Percentiles rank a stretch among this genome's conserved stretches.
Evolutionary conservation across 2,113 vertebrate genomes (phyloP).

Genomic region (Pelmatolapia mariae): DNA sequence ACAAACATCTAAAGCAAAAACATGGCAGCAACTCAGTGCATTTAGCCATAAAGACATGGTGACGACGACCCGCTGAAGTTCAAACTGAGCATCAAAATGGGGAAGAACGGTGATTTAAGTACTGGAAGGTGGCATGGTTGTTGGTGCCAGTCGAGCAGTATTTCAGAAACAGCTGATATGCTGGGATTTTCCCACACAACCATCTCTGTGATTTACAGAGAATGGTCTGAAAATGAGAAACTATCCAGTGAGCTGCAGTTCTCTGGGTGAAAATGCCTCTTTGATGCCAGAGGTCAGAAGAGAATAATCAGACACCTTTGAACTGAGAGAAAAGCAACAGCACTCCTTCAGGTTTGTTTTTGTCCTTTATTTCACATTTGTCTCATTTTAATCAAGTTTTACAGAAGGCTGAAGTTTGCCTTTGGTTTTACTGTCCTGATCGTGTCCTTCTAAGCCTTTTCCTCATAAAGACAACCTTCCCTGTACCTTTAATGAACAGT

Average conservation of each 20-base stretch:
- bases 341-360: background rate
- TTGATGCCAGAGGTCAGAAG: background rate
- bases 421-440: background rate
- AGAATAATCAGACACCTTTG: background rate
- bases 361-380: background rate
- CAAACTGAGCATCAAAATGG: background rate
- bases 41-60: background rate
- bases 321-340: background rate
- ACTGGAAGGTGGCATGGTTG: background rate
- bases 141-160: background rate
- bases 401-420: rapidly evolving
- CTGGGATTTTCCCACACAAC: background rate
- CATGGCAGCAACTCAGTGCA: rapidly evolving
- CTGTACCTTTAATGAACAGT: background rate
- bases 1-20: background rate
- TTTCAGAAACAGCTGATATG: background rate
- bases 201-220: background rate
- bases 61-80: background rate
- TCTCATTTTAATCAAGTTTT: background rate
- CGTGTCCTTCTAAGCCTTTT: background rate
- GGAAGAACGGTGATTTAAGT: background rate
- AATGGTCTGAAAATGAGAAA: background rate
- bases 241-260: background rate
- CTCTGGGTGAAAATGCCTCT: background rate
- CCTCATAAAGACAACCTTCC: background rate